phyloP scores from a whole-genome alignment of 2,888 invertebrate species.

The Ectemnius lituratus region DNA sequence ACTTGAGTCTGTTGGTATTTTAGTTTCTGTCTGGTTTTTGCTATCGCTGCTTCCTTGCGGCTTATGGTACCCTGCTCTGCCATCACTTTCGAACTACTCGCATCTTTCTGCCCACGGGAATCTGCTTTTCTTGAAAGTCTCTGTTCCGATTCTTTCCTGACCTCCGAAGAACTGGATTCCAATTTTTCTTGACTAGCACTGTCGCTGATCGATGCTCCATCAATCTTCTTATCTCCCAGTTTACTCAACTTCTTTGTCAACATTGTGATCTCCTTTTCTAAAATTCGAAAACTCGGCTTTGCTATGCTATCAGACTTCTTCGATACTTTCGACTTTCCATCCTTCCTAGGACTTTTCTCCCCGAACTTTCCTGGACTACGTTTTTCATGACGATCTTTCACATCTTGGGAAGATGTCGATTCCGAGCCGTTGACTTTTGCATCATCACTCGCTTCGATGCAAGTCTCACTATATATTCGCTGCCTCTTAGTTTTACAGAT shows the following conservation, averaged over 20 bases:
- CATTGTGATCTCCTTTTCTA: slow-evolving; percentile 70
- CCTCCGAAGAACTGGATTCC: slow-evolving; percentile 29
- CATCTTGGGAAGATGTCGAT: slow-evolving; percentile 59
- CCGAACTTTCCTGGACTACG: slow-evolving; percentile 32
- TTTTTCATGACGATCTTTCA: slow-evolving; percentile 34
- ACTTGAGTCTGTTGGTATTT: slow-evolving; percentile 61
- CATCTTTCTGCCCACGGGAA: slow-evolving; percentile 20
- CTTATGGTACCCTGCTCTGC: slow-evolving; percentile 23
- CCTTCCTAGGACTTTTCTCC: slow-evolving; percentile 42
- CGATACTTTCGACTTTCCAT: slow-evolving; percentile 38
- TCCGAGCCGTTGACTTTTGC: slow-evolving; percentile 32
- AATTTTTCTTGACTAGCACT: slow-evolving; percentile 49
- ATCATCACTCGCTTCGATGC: slow-evolving; percentile 25
- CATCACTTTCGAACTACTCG: slow-evolving; percentile 18
- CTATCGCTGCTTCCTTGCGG: slow-evolving; percentile 41
- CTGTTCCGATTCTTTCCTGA: slow-evolving; percentile 44
- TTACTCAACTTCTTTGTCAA: slow-evolving; percentile 68
- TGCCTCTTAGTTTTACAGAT: slow-evolving; percentile 24
- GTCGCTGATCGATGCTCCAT: slow-evolving; percentile 51
- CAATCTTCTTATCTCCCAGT: slow-evolving; percentile 64
- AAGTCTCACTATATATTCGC: slow-evolving; percentile 34
- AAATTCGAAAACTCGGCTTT: slow-evolving; percentile 72
- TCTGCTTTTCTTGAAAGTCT: slow-evolving; percentile 34
- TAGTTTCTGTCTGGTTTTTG: slow-evolving; percentile 53
- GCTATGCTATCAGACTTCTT: slow-evolving; percentile 47